Conservation (phyloP, 2,888 invertebrate species). For the Cremastobaeus sp. region DNA sequence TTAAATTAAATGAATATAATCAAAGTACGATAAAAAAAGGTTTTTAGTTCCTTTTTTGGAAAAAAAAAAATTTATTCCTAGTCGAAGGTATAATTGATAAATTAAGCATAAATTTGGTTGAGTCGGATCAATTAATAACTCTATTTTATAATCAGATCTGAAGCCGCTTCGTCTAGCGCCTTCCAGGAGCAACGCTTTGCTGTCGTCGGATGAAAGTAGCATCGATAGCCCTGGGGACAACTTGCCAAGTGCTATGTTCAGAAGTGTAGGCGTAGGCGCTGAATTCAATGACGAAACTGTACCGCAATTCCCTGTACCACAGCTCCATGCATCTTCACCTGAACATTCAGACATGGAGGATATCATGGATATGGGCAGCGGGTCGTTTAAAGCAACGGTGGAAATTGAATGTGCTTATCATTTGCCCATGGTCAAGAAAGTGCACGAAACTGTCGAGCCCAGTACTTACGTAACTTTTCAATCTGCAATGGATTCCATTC, state of each 20-base stretch:
- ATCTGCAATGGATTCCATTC: slow-evolving; percentile 68
- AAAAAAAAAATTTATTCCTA: no score
- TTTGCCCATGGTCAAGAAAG: slow-evolving; percentile 78
- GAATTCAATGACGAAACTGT: slow-evolving; percentile 69
- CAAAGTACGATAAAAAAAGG: no score
- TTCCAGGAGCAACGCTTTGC: slow-evolving; percentile 39
- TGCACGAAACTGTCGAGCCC: slow-evolving; percentile 79
- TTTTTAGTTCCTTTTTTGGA: no score
- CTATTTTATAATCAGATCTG: slow-evolving; percentile 23
- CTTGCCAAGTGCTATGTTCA: slow-evolving; percentile 69
- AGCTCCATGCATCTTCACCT: slow-evolving; percentile 27
- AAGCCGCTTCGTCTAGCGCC: slow-evolving; percentile 63
- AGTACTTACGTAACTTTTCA: slow-evolving; percentile 83
- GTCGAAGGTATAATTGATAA: no score
- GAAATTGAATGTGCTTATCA: slow-evolving; percentile 81
- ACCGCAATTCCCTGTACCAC: slow-evolving; percentile 28
- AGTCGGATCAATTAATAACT: no score
- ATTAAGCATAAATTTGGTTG: no score
- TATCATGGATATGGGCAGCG: slow-evolving; percentile 42
- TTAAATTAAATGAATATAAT: no score
- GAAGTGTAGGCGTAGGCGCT: slow-evolving; percentile 75
- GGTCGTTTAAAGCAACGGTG: slow-evolving; percentile 79
- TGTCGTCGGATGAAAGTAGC: slow-evolving; percentile 68
- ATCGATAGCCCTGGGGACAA: slow-evolving; percentile 66
- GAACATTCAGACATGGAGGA: slow-evolving; percentile 54